These are phyloP conservation scores for Crocodylus rhombifer DNA, from an alignment of 2,797 vertebrate genomes.

Conservation along the genomic window DNA sequence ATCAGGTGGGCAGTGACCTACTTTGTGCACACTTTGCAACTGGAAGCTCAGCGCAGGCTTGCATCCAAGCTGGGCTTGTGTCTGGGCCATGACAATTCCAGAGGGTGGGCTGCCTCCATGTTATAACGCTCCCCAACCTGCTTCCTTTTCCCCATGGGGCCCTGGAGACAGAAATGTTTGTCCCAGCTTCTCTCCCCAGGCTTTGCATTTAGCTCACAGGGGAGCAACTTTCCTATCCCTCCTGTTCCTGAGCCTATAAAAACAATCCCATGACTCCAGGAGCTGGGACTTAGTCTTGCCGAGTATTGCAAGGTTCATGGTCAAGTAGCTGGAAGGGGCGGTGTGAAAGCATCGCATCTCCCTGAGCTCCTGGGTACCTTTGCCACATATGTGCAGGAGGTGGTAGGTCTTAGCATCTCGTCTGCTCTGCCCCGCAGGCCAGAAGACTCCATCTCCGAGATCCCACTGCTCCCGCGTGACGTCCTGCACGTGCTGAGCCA, in stretches of 20 bases:
- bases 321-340: not conserved
- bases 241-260: not conserved
- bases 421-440: constrained; percentile 73
- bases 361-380: not conserved
- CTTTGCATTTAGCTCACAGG: not conserved
- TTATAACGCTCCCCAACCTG: not conserved
- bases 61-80: not conserved
- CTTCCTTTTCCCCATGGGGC: not conserved
- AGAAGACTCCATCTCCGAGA: constrained; percentile 88
- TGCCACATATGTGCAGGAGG: not conserved
- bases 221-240: not conserved
- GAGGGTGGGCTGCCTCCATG: not conserved
- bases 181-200: no score
- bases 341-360: not conserved
- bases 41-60: not conserved
- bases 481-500: constrained; percentile 88
- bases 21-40: not conserved
- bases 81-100: not conserved
- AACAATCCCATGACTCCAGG: not conserved
- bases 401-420: no score
- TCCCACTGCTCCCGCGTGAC: constrained; percentile 89
- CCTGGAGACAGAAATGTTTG: not conserved
- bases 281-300: not conserved
- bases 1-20: not conserved
- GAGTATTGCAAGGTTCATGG: not conserved